phyloP scores from a whole-genome alignment of 2,113 vertebrate species.

The Gyps fulvus region DNA sequence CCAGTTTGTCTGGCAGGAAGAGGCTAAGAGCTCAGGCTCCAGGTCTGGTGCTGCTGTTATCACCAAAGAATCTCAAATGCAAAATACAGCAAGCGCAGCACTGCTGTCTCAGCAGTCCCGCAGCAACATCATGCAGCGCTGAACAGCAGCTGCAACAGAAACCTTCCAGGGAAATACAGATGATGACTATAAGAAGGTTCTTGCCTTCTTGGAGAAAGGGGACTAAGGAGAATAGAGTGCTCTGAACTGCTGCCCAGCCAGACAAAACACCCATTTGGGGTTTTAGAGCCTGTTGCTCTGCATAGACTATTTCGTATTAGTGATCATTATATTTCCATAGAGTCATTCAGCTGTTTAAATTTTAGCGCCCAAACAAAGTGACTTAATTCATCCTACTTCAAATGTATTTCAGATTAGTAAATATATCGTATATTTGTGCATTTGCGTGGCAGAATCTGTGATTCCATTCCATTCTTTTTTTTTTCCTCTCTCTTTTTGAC shows the following conservation, averaged over 20 bases:
- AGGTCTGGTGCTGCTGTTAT: background rate
- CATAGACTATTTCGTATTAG: rapidly evolving
- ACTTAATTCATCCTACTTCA: background rate
- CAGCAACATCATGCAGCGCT: background rate
- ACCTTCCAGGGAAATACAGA: background rate
- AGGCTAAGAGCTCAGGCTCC: background rate
- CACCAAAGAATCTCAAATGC: background rate
- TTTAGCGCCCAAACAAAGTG: background rate
- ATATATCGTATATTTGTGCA: background rate
- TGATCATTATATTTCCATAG: background rate
- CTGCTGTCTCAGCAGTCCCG: background rate
- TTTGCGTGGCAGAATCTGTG: background rate
- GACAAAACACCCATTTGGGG: background rate
- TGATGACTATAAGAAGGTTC: background rate
- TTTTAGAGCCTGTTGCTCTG: background rate
- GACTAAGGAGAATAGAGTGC: background rate
- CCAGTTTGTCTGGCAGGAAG: background rate
- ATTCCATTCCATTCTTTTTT: background rate
- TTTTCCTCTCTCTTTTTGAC: background rate
- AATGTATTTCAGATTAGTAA: background rate
- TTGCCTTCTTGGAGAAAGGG: background rate
- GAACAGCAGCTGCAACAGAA: background rate
- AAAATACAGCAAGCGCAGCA: background rate
- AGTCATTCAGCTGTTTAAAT: background rate
- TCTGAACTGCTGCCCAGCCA: background rate